Conservation (phyloP, 2,888 invertebrate genomes). For the Trichacis sp. region DNA sequence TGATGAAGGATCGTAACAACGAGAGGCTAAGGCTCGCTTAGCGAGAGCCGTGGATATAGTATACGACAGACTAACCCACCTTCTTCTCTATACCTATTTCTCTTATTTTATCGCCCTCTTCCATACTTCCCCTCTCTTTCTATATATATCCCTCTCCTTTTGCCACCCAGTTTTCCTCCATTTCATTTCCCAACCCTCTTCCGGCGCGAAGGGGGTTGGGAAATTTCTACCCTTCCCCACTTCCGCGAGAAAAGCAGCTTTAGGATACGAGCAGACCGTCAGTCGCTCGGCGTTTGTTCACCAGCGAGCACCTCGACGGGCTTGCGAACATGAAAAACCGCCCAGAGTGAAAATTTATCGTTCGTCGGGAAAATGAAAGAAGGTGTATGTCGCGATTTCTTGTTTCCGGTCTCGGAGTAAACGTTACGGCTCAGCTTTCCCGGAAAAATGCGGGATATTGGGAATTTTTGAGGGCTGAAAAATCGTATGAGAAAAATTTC, state of each 20-base stretch:
- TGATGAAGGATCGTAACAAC: conserved; percentile 18
- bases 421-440: too few relatives aligned
- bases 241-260: conserved; percentile 48
- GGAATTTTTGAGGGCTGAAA: too few relatives aligned
- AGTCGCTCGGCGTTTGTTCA: conserved; percentile 67
- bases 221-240: conserved; percentile 37
- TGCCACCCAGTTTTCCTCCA: conserved; percentile 5
- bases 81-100: conserved; percentile 18
- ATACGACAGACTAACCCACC: conserved; percentile 3
- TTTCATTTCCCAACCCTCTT: conserved; percentile 33
- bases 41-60: conserved; percentile 16
- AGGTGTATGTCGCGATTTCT: too few relatives aligned
- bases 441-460: too few relatives aligned
- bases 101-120: conserved; percentile 32
- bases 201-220: conserved; percentile 6
- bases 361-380: too few relatives aligned
- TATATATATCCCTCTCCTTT: conserved; percentile 25
- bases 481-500: too few relatives aligned
- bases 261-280: conserved; percentile 57
- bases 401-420: too few relatives aligned
- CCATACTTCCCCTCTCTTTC: conserved; percentile 18
- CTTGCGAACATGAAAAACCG: neutral
- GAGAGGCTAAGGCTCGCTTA: conserved; percentile 9
- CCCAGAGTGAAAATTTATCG: neutral
- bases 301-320: conserved; percentile 56